Conservation (phyloP, 2,113 vertebrate species). For the Istiophorus platypterus region DNA sequence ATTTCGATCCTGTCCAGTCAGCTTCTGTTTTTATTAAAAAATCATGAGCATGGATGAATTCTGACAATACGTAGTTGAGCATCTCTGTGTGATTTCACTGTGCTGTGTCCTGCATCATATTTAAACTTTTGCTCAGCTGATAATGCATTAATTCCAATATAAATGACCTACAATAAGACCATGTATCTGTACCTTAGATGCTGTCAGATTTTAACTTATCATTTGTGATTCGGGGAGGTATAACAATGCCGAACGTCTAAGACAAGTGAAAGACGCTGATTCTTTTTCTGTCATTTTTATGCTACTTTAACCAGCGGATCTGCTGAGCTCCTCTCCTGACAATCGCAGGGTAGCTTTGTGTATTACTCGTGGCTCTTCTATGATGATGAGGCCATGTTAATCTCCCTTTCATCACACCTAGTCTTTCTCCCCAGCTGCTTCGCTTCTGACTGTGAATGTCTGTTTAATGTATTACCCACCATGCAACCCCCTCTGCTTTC, state of each 20-base stretch:
- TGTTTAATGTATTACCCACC: constrained; percentile 65
- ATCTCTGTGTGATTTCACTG: neutral
- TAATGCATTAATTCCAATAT: neutral
- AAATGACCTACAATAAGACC: no score
- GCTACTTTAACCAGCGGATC: constrained; percentile 30
- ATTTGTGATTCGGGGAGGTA: neutral
- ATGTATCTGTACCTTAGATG: neutral
- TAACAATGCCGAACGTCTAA: neutral
- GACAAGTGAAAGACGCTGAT: neutral
- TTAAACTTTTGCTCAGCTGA: neutral
- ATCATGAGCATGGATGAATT: no score
- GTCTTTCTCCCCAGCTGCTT: constrained; percentile 41
- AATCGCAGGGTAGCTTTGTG: constrained; percentile 11
- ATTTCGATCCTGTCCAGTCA: no score
- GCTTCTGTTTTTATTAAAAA: no score
- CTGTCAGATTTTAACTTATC: neutral
- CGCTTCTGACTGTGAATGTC: constrained; percentile 58
- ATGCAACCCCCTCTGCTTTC: constrained; percentile 60
- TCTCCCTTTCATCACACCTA: constrained; percentile 67
- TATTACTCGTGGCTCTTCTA: constrained; percentile 25
- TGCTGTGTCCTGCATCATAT: neutral
- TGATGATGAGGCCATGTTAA: constrained; percentile 70
- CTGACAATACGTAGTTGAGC: no score
- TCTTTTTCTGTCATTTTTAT: constrained; percentile 11
- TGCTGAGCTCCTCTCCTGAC: constrained; percentile 22